Base-by-base conservation (phyloP, 2,888 invertebrate genomes). In the Ormyrus rosae region DNA sequence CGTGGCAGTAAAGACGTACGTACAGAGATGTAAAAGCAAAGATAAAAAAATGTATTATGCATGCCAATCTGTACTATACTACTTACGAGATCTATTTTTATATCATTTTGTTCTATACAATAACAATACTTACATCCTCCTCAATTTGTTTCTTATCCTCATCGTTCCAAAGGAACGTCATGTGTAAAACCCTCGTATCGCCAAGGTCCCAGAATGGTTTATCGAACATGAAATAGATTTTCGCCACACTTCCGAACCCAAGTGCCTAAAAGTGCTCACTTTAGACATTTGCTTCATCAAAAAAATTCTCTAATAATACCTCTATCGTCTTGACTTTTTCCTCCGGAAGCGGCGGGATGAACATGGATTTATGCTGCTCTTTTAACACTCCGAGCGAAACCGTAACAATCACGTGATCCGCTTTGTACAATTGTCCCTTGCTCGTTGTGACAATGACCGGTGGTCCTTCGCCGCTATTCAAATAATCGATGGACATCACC, bases 351-450 rank as follows among this genome's bases (percentile, higher is more conserved):
- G 90, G 84, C 0, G 95, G 95, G 6, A 88, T 85, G 85, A 95
- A 95, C 48, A 94, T 81, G 0, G 87, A 88, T 9, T 89, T 83
- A 78, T 93, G 89, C 76, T 92, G 90, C 46, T 92, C 92, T 86
- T 95, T 95, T 13, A 96, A 89, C 0, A 94, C 94, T 0, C 95
- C 96, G 0, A 96, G 87, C 0, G 96, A 94, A 0, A 93, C 91
- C 0, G 96, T 96, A 0, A 95, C 91, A 50, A 96, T 93, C 1
- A 94, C 94, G 85, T 94, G 93, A 84, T 93, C 93, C 0, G 94
- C 94, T 48, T 85, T 87, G 83, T 92, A 94, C 0, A 85, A 83
- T 0, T 91, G 86, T 0, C 93, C 94, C 86, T 94, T 93, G 19
- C 87, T 87, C 84, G 89, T 87, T 6, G 69, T 64, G 2, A 75